Percentiles rank a stretch among this genome's conserved stretches.
phyloP scores from a whole-genome alignment of 2,888 invertebrate species.

The Drosophila greeni region DNA sequence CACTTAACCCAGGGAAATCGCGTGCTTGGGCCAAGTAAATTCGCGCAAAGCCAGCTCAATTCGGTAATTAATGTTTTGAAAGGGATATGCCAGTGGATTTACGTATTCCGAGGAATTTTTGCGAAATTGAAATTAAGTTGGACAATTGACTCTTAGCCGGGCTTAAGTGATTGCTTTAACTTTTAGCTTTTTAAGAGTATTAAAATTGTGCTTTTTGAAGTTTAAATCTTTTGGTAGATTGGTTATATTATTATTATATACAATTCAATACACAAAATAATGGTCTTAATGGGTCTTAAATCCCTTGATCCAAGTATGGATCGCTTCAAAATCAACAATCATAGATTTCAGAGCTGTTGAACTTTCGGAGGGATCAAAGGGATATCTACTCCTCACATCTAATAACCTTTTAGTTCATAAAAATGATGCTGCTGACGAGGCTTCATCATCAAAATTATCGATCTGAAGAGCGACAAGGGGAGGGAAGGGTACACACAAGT shows the following conservation, averaged over 20 bases:
- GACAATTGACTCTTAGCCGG: background rate
- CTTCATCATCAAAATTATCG: slow-evolving; percentile 14
- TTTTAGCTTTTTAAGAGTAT: background rate
- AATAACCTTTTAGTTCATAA: slow-evolving; percentile 4
- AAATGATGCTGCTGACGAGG: slow-evolving; percentile 10
- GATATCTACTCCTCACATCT: background rate
- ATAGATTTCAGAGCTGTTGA: background rate
- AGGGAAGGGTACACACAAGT: background rate
- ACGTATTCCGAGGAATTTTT: no score
- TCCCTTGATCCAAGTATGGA: no score
- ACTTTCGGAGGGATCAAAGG: slow-evolving; percentile 4
- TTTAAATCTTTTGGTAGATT: background rate
- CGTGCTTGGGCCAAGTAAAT: slow-evolving; percentile 20
- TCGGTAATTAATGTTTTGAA: slow-evolving; percentile 18
- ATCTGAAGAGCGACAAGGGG: slow-evolving; percentile 4
- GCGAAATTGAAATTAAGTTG: slow-evolving; percentile 13
- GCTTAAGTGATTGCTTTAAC: slow-evolving; percentile 2
- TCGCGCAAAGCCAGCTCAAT: slow-evolving; percentile 17
- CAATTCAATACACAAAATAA: no score
- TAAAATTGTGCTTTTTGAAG: background rate
- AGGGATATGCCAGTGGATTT: no score
- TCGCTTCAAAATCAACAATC: background rate
- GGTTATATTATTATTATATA: no score
- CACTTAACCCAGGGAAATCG: slow-evolving; percentile 10
- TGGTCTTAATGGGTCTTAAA: no score